Conservation (phyloP, 2,113 vertebrate genomes). For the Bujurquina vittata region DNA sequence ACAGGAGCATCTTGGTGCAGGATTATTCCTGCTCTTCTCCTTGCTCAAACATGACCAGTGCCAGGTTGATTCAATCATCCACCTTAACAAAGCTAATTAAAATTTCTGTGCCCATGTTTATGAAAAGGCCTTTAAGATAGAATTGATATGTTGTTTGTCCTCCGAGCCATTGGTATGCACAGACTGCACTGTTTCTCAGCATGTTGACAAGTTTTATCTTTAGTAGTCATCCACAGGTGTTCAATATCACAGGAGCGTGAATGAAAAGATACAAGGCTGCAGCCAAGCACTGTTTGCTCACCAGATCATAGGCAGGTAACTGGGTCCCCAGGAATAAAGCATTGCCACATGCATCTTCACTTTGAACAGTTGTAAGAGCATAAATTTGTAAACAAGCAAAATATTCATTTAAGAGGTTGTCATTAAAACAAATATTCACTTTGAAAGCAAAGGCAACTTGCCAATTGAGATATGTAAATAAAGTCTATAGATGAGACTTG, state of each 20-base stretch:
- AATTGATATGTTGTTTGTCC: conserved; percentile 37
- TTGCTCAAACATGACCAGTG: conserved; percentile 37
- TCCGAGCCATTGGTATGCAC: conserved; percentile 61
- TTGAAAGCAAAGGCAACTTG: neutral
- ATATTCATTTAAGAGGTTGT: neutral
- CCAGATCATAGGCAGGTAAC: conserved; percentile 55
- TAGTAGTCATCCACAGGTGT: conserved; percentile 72
- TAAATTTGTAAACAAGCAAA: neutral
- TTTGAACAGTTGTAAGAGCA: conserved; percentile 12
- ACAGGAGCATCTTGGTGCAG: neutral
- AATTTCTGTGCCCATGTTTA: conserved; percentile 25
- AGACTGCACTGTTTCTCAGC: conserved; percentile 11
- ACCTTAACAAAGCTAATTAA: conserved; percentile 66
- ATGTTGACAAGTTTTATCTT: conserved; percentile 75
- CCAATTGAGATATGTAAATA: neutral
- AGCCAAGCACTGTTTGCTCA: conserved; percentile 64
- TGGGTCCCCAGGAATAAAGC: conserved; percentile 7
- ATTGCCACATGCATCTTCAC: conserved; percentile 11
- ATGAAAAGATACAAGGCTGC: conserved; percentile 58
- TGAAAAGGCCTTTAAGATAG: conserved; percentile 25
- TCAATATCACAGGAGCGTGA: conserved; percentile 65
- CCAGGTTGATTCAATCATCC: conserved; percentile 60
- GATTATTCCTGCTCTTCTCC: conserved; percentile 26
- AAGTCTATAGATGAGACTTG: too few species aligned
- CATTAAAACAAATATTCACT: neutral